Evolutionary conservation across 2,797 vertebrate genomes (phyloP).

Genomic region (Leptoclinus maculatus): DNA sequence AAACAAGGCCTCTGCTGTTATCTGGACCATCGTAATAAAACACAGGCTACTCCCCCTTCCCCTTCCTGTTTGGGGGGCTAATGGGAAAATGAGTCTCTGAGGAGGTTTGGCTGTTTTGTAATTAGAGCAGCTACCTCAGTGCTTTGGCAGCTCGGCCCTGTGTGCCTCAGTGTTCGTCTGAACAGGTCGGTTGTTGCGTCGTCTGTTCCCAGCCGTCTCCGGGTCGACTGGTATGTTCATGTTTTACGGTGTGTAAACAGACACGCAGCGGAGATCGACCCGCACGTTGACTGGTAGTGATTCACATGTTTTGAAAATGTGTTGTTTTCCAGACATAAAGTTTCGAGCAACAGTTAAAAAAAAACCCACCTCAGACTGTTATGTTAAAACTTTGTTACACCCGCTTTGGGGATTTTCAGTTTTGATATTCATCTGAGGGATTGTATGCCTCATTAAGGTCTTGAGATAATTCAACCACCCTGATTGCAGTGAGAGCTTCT

Average conservation of each 20-base stretch:
- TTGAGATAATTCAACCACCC: not conserved
- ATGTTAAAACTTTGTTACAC: not conserved
- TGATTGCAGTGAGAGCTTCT: not conserved
- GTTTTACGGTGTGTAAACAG: constrained; percentile 56
- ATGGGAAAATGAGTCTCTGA: constrained; percentile 77
- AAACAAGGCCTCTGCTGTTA: constrained; percentile 78
- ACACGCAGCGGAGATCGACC: not conserved
- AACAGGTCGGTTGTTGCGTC: constrained; percentile 46
- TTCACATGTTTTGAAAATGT: constrained; percentile 25
- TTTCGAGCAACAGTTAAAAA: not conserved
- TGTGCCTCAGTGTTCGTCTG: constrained; percentile 31
- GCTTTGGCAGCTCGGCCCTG: constrained; percentile 44
- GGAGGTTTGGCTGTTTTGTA: constrained; percentile 68
- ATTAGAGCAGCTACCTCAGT: constrained; percentile 57
- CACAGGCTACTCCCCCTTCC: constrained; percentile 73
- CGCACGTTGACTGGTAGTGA: constrained; percentile 26
- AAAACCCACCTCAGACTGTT: not conserved
- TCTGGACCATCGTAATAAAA: constrained; percentile 76
- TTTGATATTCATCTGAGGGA: not conserved
- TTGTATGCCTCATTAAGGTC: not conserved
- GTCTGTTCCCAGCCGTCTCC: constrained; percentile 20
- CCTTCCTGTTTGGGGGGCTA: constrained; percentile 80
- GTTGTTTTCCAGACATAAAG: constrained; percentile 21
- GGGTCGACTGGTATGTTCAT: constrained; percentile 33
- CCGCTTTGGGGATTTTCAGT: not conserved